Base-by-base conservation (phyloP, 2,888 invertebrate species). In the Timema podura region DNA sequence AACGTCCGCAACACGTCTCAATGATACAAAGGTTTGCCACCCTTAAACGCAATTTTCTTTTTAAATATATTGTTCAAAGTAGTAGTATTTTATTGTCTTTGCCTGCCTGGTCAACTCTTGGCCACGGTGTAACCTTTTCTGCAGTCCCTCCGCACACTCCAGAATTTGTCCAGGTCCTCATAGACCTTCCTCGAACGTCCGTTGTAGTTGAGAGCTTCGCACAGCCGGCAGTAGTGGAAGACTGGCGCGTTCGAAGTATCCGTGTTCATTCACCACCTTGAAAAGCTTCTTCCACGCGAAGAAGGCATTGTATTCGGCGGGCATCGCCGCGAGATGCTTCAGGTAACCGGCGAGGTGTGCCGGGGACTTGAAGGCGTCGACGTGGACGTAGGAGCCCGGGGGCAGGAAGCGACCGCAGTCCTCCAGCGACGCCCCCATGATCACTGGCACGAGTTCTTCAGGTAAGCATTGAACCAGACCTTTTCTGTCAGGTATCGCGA, bases 401-500 rank as follows among this genome's bases (percentile, higher is more conserved):
- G 90, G 90, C 48, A 90, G 78, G 9, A 89, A 76, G 54, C 77
- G 81, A 46, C 80, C 76, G 74, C 88, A 82, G 76, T 82, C 79
- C 65, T 69, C 71, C 54, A 74, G 78, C 2, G 83, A 77, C 5
- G 87, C 83, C 0, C 90, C 91, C 84, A 89, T 85, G 57, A 90
- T 86, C 5, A 90, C 80, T 0, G 90, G 90, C 48, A 90, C 85
- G 88, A 82, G 15, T 85, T 84, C 78, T 88, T 89, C 2, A 80
- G 76, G 75, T 85, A 89, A 0, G 87, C 88, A 74, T 90, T 85
- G 83, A 88, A 87, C 80, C 87, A 91, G 0, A 86, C 77, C 78
- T 91, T 91, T 77, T 91, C 91, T 0, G 90, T 90, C 64, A 91
- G 79, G 75, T 91, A 91, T 90, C 87, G 7, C 82, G 82, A 76